A percentile compares a stretch with the other conserved stretches of the same genome.
Conservation (phyloP, 2,888 invertebrate species). For the Phaedon cochleariae region DNA sequence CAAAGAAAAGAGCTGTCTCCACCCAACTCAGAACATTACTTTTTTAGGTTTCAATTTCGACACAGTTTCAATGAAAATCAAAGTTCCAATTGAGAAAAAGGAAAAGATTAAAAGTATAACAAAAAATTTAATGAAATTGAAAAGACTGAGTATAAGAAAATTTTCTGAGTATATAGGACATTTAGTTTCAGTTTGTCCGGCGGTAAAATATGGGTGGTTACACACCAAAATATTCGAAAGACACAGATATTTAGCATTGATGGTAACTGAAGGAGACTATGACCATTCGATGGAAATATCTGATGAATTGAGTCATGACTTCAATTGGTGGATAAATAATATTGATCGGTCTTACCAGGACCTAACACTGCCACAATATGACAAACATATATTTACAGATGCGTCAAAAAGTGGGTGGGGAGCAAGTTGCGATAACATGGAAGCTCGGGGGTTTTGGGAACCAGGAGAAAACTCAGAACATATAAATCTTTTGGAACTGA, state of each 20-base stretch:
- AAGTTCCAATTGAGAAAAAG: neutral
- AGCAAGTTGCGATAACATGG: neutral
- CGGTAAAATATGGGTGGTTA: too few relatives aligned
- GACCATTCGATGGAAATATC: too few relatives aligned
- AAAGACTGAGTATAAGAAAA: too few relatives aligned
- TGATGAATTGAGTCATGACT: too few relatives aligned
- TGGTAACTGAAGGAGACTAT: too few relatives aligned
- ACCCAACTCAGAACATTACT: neutral
- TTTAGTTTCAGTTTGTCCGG: too few relatives aligned
- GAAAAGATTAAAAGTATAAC: neutral
- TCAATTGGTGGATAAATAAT: too few relatives aligned
- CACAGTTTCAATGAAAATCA: neutral
- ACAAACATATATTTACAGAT: constrained; percentile 10
- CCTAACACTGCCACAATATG: neutral
- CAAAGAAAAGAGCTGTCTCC: neutral
- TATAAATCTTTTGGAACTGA: constrained; percentile 15
- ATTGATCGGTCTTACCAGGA: neutral
- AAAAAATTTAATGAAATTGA: neutral
- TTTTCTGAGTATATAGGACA: too few relatives aligned
- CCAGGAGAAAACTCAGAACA: neutral
- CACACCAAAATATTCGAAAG: too few relatives aligned
- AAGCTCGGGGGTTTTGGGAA: neutral
- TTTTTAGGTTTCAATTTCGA: neutral
- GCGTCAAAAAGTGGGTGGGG: constrained; percentile 10
- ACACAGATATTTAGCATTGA: too few relatives aligned